Base-by-base conservation (phyloP, 2,888 invertebrate genomes). In the Epicampocera succincta region DNA sequence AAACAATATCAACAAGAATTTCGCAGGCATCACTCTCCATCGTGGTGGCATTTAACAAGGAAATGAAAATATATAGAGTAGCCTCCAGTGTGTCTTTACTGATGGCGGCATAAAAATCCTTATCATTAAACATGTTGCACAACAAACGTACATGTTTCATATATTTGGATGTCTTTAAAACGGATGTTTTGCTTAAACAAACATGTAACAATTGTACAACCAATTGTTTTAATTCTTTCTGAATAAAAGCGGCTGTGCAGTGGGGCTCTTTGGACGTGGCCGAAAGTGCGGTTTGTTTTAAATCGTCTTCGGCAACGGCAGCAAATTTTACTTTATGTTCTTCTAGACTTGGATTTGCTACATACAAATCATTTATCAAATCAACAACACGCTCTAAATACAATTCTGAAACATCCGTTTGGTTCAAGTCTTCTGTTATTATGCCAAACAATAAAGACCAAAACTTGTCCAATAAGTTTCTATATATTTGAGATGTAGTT, bases 1-100 rank as follows among this genome's bases (percentile, higher is more conserved):
- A 95, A 58, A 94, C 90, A 12, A 95, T 90, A 85, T 94, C 93
- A 1, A 95, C 91, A 2, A 94, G 90, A 40, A 92, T 87, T 83
- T 92, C 92, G 46, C 92, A 92, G 19, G 92, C 90, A 84, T 93
- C 92, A 0, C 91, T 88, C 61, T 92, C 92, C 3, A 86, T 40
- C 11, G 78, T 48, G 1, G 48, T 33, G 0, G 91, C 85, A 3
- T 68, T 81, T 12, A 89, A 58, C 15, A 89, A 81, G 3, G 76
- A 46, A 0, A 86, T 80, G 69, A 91, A 87, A 33, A 83, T 85
- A 33, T 87, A 85, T 13, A 90, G 83, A 0, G 90, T 86, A 0
- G 86, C 86, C 3, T 86, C 85, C 4, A 90, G 83, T 50, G 88
- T 87, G 1, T 85, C 85, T 13, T 89, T 88, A 0, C 88, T 92